Conservation (phyloP, 92 coral and sea anemone species). For the Metridium senile region DNA sequence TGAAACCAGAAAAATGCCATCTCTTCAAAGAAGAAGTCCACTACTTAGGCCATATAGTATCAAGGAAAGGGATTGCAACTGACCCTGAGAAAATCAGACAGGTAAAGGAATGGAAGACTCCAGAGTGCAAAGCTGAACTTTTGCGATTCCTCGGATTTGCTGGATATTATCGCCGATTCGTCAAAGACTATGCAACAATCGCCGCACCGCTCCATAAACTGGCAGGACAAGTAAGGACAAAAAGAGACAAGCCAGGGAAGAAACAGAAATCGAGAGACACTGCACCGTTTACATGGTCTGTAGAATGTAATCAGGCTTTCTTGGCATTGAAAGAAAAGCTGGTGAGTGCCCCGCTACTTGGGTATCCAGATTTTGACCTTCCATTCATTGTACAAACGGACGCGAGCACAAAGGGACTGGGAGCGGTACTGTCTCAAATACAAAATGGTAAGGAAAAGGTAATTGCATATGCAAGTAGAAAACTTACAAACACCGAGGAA, state of each 20-base stretch:
- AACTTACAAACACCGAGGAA: slow-evolving; percentile 33
- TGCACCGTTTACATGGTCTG: slow-evolving; percentile 35
- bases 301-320: slow-evolving; percentile 38
- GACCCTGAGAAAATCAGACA: slow-evolving; percentile 45
- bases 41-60: slow-evolving; percentile 41
- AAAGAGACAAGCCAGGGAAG: background rate
- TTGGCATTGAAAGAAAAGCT: slow-evolving; percentile 21
- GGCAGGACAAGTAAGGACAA: too few relatives aligned
- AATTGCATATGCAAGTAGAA: slow-evolving; percentile 49
- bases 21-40: slow-evolving; percentile 28
- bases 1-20: slow-evolving; percentile 35
- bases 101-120: slow-evolving; percentile 27
- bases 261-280: background rate
- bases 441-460: slow-evolving; percentile 43
- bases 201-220: slow-evolving; percentile 45
- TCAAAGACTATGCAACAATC: slow-evolving; percentile 26
- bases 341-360: slow-evolving; percentile 46
- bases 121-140: slow-evolving; percentile 26
- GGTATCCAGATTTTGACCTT: slow-evolving; percentile 47
- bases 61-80: slow-evolving; percentile 6
- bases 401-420: slow-evolving; percentile 32
- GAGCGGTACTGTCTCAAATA: slow-evolving; percentile 42
- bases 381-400: slow-evolving; percentile 47
- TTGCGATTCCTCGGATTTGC: slow-evolving; percentile 44
- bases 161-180: slow-evolving; percentile 51